Evolutionary conservation across 2,888 invertebrate species (phyloP), one percentile per base, ranked within the genome.

Genomic region (Hypselothyrea guttata): DNA sequence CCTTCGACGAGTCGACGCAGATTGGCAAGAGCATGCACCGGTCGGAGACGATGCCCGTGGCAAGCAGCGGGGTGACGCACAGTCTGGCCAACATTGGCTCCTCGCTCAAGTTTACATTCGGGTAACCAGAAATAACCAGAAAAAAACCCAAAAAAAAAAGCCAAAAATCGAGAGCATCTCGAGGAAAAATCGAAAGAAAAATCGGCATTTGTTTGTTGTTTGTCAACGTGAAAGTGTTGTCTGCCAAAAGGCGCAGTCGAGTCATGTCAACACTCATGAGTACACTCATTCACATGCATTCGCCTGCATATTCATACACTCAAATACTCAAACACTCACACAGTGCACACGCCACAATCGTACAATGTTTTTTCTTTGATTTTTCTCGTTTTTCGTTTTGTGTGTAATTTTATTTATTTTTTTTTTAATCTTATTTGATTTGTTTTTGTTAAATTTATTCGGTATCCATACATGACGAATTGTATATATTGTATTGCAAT

Each of bases 71-170:
- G 1, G 94, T 95, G 13, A 93, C 94, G 0, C 94, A 95, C 1
- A 94, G 95, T 78, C 91, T 96, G 68, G 95, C 95, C 55, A 95
- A 94, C 78, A 91, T 96, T 56, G 94, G 96, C 15, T 95, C 95
- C 70, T 94, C 95, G 53, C 92, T 97, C 64, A 96, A 96, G 91
- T 91, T 95, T 74, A 95, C 95, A 85, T 96, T 96, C 88, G 95
- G 95, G 96, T 96, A 91, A 92, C 90, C 85, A 53, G 11, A 9
- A 27, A 13, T 11, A 49, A n/a, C n/a, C 8, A 40, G 22, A 58
- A 38, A 18, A 7, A 11, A 33, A 0, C 34, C 3, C 5, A 34
- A 27, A 8, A 15, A 28, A 28, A 38, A 37, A 35, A 34, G 33
- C 7, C 4, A 9, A 27, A 9, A 27, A 41, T 7, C 35, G 31